Base-by-base conservation (phyloP, 2,797 vertebrate species). In the Oreortyx pictus region DNA sequence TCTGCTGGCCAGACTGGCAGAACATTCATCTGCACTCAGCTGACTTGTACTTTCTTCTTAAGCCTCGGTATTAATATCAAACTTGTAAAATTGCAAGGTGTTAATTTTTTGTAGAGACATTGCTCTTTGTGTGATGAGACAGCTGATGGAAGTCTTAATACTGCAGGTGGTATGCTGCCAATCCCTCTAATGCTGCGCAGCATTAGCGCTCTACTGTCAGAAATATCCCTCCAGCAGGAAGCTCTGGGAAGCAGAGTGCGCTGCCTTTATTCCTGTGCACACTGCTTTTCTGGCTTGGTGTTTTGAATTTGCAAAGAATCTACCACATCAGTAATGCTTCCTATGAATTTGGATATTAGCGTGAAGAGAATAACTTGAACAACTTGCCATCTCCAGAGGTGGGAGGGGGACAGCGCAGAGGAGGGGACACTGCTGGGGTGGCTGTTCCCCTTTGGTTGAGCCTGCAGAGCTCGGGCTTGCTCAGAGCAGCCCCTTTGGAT, bases 141-240 rank as follows among this genome's bases (percentile, higher is more conserved):
- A 24, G 75, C 54, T 80, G 82, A 78, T 88, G 93, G 82, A 74
- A 85, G 65, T 47, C 68, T 87, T 80, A 71, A 71, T 89, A 1
- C 79, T 72, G 86, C 91, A 91, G 88, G 92, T 81, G 90, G 65
- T 73, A 35, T 73, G 89, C 91, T 91, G 91, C 80, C 94, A 89
- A 41, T 80, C 66, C 65, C 7, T 31, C 43, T 22, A 64, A 94
- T 65, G 91, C 62, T 80, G 66, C 8, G 5, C 78, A 65, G 86
- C 14, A 41, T 90, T 91, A 92, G 86, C 39, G 8, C 88, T 91
- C 46, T 29, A 66, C 3, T 44, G 37, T 5, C 90, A 71, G 75
- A 70, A 89, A 57, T 35, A 75, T 78, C 65, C 78, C 67, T 91
- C 33, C 59, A 3, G 4, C 12, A 1, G 65, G 35, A 86, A 84